These are phyloP conservation scores for Stylophora pistillata DNA, from an alignment of 64 coral and sea anemone species.

Conservation along the genomic window DNA sequence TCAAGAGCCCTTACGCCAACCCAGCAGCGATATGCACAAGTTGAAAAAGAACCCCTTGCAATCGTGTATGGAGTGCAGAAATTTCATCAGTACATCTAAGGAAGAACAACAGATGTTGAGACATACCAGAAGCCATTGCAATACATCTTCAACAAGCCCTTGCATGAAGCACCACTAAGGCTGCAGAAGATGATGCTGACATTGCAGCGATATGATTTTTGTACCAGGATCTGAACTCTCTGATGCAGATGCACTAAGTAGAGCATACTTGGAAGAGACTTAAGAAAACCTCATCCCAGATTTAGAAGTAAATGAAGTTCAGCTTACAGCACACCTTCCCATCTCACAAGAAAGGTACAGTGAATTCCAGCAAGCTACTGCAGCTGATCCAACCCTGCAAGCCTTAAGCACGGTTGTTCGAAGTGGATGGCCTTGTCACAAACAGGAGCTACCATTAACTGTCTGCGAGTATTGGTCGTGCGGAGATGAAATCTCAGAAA, in stretches of 20 bases:
- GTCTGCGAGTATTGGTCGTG: no score
- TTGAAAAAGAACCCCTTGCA: slow-evolving; percentile 35
- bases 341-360: slow-evolving; percentile 70
- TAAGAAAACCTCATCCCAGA: slow-evolving; percentile 63
- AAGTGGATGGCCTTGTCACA: slow-evolving; percentile 45
- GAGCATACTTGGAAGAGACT: slow-evolving; percentile 33
- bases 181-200: slow-evolving; percentile 27
- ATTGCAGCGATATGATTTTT: slow-evolving; percentile 19
- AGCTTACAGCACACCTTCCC: slow-evolving; percentile 64
- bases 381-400: slow-evolving; percentile 47
- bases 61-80: slow-evolving; percentile 51
- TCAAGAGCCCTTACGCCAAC: slow-evolving; percentile 52
- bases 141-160: slow-evolving; percentile 30
- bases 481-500: no score
- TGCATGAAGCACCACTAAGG: slow-evolving; percentile 37
- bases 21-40: slow-evolving; percentile 1
- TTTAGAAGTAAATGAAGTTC: slow-evolving; percentile 66
- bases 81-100: slow-evolving; percentile 53
- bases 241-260: slow-evolving; percentile 31
- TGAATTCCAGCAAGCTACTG: slow-evolving; percentile 62
- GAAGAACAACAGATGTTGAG: slow-evolving; percentile 6
- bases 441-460: no score
- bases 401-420: slow-evolving; percentile 32
- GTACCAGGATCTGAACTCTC: not conserved
- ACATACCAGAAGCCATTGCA: slow-evolving; percentile 40